These are phyloP conservation scores for Sinella curviseta DNA, from an alignment of 1,140 invertebrate genomes.

Conservation along the genomic window DNA sequence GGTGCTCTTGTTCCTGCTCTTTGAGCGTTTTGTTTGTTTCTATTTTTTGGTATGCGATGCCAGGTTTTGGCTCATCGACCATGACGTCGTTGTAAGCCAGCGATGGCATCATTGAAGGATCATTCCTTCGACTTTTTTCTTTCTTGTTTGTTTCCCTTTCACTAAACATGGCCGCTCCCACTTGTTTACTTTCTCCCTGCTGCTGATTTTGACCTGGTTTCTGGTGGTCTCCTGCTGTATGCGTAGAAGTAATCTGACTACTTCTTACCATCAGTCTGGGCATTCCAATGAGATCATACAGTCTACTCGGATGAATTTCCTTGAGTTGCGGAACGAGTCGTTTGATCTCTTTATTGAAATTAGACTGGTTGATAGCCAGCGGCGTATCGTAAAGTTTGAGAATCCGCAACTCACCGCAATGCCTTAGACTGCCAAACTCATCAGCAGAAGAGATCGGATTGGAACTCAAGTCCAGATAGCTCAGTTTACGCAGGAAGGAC, in stretches of 20 bases:
- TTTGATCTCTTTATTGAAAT: constrained; percentile 34
- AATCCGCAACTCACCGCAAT: constrained; percentile 24
- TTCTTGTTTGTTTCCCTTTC: constrained; percentile 4
- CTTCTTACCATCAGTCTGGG: background rate
- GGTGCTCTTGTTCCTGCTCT: background rate
- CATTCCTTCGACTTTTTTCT: background rate
- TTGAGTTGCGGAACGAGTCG: constrained; percentile 29
- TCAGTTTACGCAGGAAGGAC: constrained; percentile 58
- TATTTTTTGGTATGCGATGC: constrained; percentile 15
- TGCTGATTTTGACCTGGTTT: background rate
- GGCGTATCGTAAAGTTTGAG: constrained; percentile 41
- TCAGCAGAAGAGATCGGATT: constrained; percentile 36
- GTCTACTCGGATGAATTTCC: constrained; percentile 39
- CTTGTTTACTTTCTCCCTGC: background rate
- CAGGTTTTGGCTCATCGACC: background rate
- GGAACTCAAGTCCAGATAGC: constrained; percentile 58
- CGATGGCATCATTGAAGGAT: background rate
- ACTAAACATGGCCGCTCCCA: background rate
- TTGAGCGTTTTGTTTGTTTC: background rate
- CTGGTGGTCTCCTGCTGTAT: no score
- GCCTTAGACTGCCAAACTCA: constrained; percentile 36
- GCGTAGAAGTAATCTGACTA: no score
- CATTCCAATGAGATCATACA: background rate
- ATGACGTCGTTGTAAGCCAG: background rate
- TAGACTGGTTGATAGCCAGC: background rate